phyloP scores from a whole-genome alignment of 2,888 invertebrate genomes.

The Pristionchus japonicus region DNA sequence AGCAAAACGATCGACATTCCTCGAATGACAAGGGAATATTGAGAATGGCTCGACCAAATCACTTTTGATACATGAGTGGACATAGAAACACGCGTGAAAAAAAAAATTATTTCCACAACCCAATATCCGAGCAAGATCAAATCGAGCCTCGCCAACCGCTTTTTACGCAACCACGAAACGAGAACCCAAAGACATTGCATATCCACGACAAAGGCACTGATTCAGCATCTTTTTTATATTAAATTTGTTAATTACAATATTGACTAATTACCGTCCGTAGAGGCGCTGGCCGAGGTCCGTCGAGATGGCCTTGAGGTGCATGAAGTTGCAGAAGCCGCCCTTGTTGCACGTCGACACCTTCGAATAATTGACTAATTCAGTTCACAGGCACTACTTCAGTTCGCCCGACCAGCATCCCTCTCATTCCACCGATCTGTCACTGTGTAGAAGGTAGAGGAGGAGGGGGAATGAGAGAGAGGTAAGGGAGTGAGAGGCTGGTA shows the following conservation, averaged over 20 bases:
- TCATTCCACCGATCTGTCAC: no score
- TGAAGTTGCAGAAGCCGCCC: conserved; percentile 99
- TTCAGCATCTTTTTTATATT: background rate
- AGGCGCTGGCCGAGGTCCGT: conserved; percentile 59
- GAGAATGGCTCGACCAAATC: background rate
- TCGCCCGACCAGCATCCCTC: no score
- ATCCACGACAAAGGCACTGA: no score
- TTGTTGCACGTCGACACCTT: conserved; percentile 84
- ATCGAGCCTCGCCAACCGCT: background rate
- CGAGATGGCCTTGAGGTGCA: conserved; percentile 96
- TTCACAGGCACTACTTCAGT: no score
- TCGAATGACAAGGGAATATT: background rate
- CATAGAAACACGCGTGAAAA: no score
- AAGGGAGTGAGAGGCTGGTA: no score
- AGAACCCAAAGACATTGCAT: no score
- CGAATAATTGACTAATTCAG: background rate
- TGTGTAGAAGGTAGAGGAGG: no score
- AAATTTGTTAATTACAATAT: background rate
- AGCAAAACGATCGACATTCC: background rate
- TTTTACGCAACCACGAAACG: background rate
- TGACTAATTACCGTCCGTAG: conserved; percentile 52
- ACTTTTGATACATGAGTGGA: no score
- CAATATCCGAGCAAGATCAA: no score
- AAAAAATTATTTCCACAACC: no score
- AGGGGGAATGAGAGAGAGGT: no score